Conservation (phyloP, 1,140 invertebrate genomes). For the Brachionus sp. region DNA sequence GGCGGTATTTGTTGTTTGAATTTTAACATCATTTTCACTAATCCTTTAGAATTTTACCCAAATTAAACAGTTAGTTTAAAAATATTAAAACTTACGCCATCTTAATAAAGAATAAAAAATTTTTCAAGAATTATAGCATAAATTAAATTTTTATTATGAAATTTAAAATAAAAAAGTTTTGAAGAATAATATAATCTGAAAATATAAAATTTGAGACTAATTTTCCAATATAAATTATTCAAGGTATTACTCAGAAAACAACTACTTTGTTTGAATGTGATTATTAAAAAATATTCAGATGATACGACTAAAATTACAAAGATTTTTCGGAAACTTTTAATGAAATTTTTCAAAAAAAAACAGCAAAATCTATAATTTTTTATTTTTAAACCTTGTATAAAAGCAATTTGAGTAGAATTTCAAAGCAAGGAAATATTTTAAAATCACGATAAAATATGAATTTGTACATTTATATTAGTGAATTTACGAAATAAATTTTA, state of each 20-base stretch:
- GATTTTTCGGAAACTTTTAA: too few relatives aligned
- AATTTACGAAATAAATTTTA: too few relatives aligned
- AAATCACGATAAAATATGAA: too few relatives aligned
- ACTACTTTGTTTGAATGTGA: not conserved
- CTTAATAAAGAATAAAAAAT: not conserved
- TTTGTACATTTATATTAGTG: too few relatives aligned
- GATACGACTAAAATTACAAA: not conserved
- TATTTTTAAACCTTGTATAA: too few relatives aligned
- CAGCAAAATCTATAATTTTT: too few relatives aligned
- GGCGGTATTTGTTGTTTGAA: not conserved
- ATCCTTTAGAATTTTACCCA: not conserved
- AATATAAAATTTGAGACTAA: not conserved
- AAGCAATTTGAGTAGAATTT: too few relatives aligned
- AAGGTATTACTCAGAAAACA: not conserved
- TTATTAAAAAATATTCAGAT: not conserved
- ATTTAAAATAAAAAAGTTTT: not conserved
- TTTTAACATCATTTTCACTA: constrained; percentile 6
- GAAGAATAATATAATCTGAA: not conserved
- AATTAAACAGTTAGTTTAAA: not conserved
- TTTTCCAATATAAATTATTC: not conserved
- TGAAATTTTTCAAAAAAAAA: too few relatives aligned
- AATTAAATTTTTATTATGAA: not conserved
- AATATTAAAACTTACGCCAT: not conserved
- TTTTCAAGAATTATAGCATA: not conserved
- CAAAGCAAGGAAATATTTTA: too few relatives aligned